Evolutionary conservation across 2,113 vertebrate species (phyloP), one percentile per base, ranked within the genome.

Genomic region (Mus musculus): DNA sequence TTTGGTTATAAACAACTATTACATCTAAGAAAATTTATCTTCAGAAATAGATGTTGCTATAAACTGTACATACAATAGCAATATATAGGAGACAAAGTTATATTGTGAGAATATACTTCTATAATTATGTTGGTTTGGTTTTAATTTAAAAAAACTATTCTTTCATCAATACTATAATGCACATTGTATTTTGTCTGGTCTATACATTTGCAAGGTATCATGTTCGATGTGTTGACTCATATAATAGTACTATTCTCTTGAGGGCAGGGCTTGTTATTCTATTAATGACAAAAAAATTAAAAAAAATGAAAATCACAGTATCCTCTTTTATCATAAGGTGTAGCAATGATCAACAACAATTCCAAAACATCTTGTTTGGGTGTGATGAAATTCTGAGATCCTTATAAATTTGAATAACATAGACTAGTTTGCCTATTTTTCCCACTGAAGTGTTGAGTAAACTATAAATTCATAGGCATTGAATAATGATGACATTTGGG

Each of bases 181-280:
- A n/a, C 7, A 72, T 16, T 49, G 46, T 77, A 75, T 46, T 28
- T 10, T 76, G 12, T 49, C 12, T 16, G 22, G 49, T 49, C 24
- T 49, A 16, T 17, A 24, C 26, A 77, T 46, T 28, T 49, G 11
- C 42, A 77, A 46, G 75, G 73, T 4, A 36, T 76, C 75, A 49
- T 14, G 11, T 77, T 46, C 5, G 28, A 77, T 77, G 42, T 77
- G 14, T 28, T 77, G 24, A 13, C 49, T 77, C 42, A 54, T 20
- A 54, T 19, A 80, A 54, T 26, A 36, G 10, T 36, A 8, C 8
- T n/a, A n/a, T 59, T 20, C 78, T 24, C 52, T 81, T 6, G 22
- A 13, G 30, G 0, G 1, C 12, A 17, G 78, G 4, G 28, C 1
- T 12, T 20, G 54, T 22, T 2, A 9, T 54, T n/a, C 1, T 59